Conservation (phyloP, 2,113 vertebrate species). For the Ondatra zibethicus region DNA sequence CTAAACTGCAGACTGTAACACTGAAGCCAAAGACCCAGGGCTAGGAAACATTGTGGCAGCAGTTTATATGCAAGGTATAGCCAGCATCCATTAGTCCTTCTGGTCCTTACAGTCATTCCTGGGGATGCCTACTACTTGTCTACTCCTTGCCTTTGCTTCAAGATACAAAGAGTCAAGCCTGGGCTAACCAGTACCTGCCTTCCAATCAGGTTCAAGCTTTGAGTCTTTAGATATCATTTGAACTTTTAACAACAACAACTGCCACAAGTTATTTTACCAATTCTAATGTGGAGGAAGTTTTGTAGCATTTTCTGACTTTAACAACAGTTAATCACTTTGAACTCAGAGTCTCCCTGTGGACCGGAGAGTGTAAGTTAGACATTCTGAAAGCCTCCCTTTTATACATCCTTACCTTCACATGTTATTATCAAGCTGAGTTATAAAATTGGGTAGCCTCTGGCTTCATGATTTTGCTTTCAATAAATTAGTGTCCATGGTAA, state of each 20-base stretch:
- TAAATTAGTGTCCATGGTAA: neutral
- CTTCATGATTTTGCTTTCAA: neutral
- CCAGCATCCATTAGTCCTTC: neutral
- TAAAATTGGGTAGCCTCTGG: neutral
- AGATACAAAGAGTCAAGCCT: neutral
- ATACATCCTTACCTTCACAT: neutral
- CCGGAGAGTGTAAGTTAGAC: neutral
- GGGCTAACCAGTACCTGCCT: neutral
- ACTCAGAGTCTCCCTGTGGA: constrained; percentile 3
- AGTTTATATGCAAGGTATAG: neutral
- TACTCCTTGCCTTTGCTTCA: neutral
- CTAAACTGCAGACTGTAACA: neutral
- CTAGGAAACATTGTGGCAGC: neutral
- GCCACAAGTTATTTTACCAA: neutral
- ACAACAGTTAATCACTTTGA: neutral
- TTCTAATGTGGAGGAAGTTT: neutral
- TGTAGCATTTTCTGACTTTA: constrained; percentile 6
- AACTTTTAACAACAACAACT: neutral
- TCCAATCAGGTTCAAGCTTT: neutral
- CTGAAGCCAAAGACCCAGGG: neutral
- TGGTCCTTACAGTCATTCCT: neutral
- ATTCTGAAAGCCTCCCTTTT: neutral
- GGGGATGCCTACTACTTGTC: neutral
- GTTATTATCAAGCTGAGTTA: neutral
- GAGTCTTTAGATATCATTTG: neutral